Evolutionary conservation across 2,113 vertebrate species (phyloP), one percentile per base, ranked within the genome.

Genomic region (Gallinago jamesoni): DNA sequence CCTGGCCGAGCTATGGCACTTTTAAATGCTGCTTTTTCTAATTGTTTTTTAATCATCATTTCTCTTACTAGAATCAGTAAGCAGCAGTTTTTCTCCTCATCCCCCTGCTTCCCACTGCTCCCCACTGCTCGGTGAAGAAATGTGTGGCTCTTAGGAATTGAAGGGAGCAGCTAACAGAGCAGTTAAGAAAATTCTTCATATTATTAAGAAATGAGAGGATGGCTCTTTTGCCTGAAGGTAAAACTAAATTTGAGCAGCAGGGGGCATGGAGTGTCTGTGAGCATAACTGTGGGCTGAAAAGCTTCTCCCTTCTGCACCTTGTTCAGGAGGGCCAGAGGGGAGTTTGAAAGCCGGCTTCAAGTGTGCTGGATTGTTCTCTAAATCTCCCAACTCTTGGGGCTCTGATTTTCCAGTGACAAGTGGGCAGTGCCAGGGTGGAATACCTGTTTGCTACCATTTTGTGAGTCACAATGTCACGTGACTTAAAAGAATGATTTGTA

Each of bases 221-320:
- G 86, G 30, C 28, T 84, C 19, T 93, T 92, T 86, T 84, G 89
- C 91, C 76, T 10, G 52, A 64, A 92, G 91, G 86, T 90, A 93
- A 93, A 93, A 90, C 89, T 94, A 67, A 28, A 43, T 92, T 92
- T 77, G 89, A 95, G 86, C 93, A 94, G 89, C 73, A 93, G 96
- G 80, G 89, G 76, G 84, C 91, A 95, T 77, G 84, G 52, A 35
- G 43, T 50, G 82, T 90, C 82, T 76, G 79, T 70, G 70, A 96
- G 53, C 20, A 2, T 62, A 80, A 90, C 78, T n/a, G 37, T 1
- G 0, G 83, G 56, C 76, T 93, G 90, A 48, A 85, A 90, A 87
- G 37, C 48, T 52, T 37, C 75, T 94, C 35, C 14, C 45, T 88
- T 87, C 70, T 23, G n/a, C 18, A 47, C 47, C 83, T 57, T 81